Evolutionary conservation across 1,140 invertebrate genomes (phyloP).

Genomic region (Meloidogyne exigua): DNA sequence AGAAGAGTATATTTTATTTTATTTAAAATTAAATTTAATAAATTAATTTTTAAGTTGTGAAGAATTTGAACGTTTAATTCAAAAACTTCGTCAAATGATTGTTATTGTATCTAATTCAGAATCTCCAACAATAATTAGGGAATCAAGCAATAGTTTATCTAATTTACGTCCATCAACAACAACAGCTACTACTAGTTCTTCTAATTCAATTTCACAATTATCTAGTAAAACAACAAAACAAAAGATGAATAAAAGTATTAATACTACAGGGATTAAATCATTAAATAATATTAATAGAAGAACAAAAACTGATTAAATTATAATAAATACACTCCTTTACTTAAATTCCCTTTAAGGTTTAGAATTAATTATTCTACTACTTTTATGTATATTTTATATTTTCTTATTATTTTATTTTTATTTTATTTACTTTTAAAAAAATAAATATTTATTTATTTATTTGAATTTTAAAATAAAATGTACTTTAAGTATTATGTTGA

Average conservation of each 20-base stretch:
- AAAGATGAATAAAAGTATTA: neutral
- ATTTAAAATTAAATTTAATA: neutral
- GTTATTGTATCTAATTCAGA: neutral
- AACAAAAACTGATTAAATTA: neutral
- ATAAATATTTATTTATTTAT: no score
- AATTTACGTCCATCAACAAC: neutral
- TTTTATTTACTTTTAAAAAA: no score
- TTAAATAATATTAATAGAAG: neutral
- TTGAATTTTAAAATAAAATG: no score
- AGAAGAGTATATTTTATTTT: constrained; percentile 31
- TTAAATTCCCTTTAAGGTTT: no score
- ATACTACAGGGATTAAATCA: neutral
- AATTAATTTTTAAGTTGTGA: constrained; percentile 3
- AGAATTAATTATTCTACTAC: no score
- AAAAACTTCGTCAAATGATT: constrained; percentile 27
- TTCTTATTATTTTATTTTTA: no score
- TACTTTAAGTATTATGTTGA: no score
- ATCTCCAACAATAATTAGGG: constrained; percentile 1
- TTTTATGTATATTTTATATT: no score
- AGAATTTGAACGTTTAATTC: constrained; percentile 28
- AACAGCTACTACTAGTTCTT: neutral
- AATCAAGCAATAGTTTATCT: neutral
- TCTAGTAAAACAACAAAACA: neutral
- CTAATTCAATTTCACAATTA: neutral
- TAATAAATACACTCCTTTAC: no score